A percentile compares a stretch with the other conserved stretches of the same genome.
phyloP scores from a whole-genome alignment of 2,888 invertebrate genomes.

The Brenthis ino region DNA sequence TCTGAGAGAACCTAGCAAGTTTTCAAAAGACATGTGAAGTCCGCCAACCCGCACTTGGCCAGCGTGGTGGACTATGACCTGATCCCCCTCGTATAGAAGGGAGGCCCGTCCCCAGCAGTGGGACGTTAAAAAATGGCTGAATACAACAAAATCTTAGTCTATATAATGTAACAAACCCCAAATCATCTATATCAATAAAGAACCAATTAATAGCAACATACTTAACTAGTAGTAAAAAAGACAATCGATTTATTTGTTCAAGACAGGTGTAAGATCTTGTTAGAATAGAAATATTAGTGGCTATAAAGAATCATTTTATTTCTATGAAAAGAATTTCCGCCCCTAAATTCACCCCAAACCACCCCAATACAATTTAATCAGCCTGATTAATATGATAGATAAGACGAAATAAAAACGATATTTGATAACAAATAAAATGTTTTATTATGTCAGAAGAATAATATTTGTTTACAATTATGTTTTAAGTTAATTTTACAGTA shows the following conservation, averaged over 20 bases:
- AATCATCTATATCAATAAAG: conserved; percentile 16
- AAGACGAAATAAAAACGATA: conserved; percentile 36
- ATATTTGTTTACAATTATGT: too few relatives aligned
- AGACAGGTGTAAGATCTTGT: conserved; percentile 41
- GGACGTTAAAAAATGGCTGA: too few relatives aligned
- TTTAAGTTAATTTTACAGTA: too few relatives aligned
- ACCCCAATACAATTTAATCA: conserved; percentile 46
- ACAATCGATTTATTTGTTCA: conserved; percentile 36
- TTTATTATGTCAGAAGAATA: background rate
- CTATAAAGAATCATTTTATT: conserved; percentile 37
- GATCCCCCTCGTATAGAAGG: too few relatives aligned
- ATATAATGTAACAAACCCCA: too few relatives aligned
- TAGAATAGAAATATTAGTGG: conserved; percentile 42
- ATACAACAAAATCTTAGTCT: too few relatives aligned
- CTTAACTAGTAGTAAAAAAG: conserved; percentile 32
- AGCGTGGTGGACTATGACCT: too few relatives aligned
- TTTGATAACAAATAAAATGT: conserved; percentile 24
- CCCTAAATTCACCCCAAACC: conserved; percentile 39
- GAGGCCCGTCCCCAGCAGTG: too few relatives aligned
- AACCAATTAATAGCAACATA: conserved; percentile 35
- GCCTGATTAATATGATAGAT: conserved; percentile 58
- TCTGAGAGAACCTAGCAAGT: too few relatives aligned
- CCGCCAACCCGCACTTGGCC: too few relatives aligned
- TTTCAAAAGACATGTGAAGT: too few relatives aligned
- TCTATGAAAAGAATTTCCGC: conserved; percentile 36